These are phyloP conservation scores for Chrysomela aeneicollis DNA, from an alignment of 2,888 invertebrate species.

Conservation along the genomic window DNA sequence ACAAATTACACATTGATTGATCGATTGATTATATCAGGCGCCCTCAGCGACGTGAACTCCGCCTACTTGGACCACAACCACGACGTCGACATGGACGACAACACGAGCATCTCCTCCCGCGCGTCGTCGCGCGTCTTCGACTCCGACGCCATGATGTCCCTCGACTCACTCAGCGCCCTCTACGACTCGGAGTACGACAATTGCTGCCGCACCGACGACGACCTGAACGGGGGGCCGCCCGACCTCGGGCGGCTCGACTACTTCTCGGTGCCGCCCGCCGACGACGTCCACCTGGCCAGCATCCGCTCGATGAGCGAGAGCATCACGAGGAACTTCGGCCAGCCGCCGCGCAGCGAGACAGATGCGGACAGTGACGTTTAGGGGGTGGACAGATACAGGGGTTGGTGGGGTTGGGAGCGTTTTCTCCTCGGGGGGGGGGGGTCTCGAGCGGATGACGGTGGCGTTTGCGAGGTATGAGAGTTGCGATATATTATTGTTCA, in stretches of 20 bases:
- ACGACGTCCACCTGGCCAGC: conserved; percentile 74
- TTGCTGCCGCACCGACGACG: conserved; percentile 66
- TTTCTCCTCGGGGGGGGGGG: not conserved
- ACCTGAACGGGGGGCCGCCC: conserved; percentile 60
- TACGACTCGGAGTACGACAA: conserved; percentile 81
- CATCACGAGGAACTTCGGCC: conserved; percentile 79
- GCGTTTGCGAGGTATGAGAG: not conserved
- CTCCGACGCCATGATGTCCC: conserved; percentile 77
- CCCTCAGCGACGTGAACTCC: conserved; percentile 86
- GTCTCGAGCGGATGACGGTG: too few species aligned
- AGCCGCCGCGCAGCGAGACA: conserved; percentile 71
- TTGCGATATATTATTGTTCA: not conserved
- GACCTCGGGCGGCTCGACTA: conserved; percentile 61
- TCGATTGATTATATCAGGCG: conserved; percentile 62
- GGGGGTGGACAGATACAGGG: conserved; percentile 50
- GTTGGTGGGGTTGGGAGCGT: not conserved
- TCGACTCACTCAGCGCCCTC: conserved; percentile 83
- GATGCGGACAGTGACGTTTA: conserved; percentile 74
- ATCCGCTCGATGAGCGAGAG: conserved; percentile 79
- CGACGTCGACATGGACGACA: conserved; percentile 68
- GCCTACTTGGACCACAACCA: conserved; percentile 72
- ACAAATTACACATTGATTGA: too few species aligned
- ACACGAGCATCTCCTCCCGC: conserved; percentile 83
- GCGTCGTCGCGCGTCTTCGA: conserved; percentile 84
- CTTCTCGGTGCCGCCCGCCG: conserved; percentile 61